A percentile compares a stretch with the other conserved stretches of the same genome.
phyloP scores from a whole-genome alignment of 2,797 vertebrate species.

The Silurus aristotelis region DNA sequence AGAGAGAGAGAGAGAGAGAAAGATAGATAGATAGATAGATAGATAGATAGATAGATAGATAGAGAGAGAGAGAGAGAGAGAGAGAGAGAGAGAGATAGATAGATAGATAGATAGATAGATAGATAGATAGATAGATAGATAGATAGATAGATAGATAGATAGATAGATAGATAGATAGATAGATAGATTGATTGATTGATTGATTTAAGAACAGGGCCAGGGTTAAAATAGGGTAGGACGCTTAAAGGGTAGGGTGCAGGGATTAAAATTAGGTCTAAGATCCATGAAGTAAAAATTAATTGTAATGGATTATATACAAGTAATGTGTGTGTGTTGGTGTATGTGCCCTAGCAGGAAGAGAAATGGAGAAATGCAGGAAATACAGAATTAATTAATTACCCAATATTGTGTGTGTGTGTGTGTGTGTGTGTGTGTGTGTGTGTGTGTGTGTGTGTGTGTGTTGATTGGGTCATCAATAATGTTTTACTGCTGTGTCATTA shows the following conservation, averaged over 20 bases:
- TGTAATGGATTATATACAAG: not conserved
- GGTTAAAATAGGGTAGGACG: not conserved
- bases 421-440: slow-evolving; percentile 44
- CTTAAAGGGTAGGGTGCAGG: not conserved
- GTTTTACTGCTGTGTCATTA: slow-evolving; percentile 62
- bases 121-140: not conserved
- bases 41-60: not conserved
- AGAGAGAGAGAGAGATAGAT: not conserved
- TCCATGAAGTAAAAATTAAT: not conserved
- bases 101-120: not conserved
- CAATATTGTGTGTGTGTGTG: slow-evolving; percentile 46
- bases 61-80: not conserved
- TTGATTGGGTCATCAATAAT: slow-evolving; percentile 74
- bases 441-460: slow-evolving; percentile 50
- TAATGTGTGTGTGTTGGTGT: not conserved
- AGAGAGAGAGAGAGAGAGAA: too few species aligned
- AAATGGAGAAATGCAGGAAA: slow-evolving; percentile 36
- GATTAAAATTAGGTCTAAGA: not conserved
- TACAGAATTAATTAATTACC: slow-evolving; percentile 57
- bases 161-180: not conserved
- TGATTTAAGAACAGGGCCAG: not conserved
- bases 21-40: not conserved
- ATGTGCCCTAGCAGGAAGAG: not conserved
- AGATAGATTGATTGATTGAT: not conserved
- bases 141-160: too few species aligned